These are phyloP conservation scores for Pogonocherus hispidulus DNA, from an alignment of 2,888 invertebrate species.

Conservation along the genomic window DNA sequence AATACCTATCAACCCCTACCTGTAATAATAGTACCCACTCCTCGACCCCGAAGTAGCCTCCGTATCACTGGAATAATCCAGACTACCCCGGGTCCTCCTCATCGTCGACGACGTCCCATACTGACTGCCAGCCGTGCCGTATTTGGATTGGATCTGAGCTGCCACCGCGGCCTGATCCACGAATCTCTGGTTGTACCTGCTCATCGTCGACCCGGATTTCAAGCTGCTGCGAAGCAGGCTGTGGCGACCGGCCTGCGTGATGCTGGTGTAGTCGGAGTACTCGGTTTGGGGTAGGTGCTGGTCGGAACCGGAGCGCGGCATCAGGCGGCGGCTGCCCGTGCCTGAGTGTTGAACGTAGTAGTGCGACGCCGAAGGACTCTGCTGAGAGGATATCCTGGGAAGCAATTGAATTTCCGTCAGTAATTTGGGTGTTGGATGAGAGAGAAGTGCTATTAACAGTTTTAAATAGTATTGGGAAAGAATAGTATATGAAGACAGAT, in stretches of 20 bases:
- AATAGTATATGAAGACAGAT: too few relatives aligned
- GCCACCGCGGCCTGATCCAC: slow-evolving; percentile 73
- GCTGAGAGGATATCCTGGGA: slow-evolving; percentile 67
- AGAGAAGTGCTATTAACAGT: too few relatives aligned
- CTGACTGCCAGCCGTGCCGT: slow-evolving; percentile 61
- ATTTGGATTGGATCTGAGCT: slow-evolving; percentile 69
- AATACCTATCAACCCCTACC: slow-evolving; percentile 51
- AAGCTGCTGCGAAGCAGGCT: slow-evolving; percentile 86
- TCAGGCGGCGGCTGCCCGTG: slow-evolving; percentile 69
- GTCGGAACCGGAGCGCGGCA: slow-evolving; percentile 92
- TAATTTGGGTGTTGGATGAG: too few relatives aligned
- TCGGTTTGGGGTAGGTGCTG: slow-evolving; percentile 91
- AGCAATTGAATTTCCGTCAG: too few relatives aligned
- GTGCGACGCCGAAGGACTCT: slow-evolving; percentile 69
- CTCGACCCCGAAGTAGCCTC: slow-evolving; percentile 90
- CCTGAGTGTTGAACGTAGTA: slow-evolving; percentile 71
- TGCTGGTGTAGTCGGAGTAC: slow-evolving; percentile 85
- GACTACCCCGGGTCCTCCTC: slow-evolving; percentile 81
- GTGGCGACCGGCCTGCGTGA: slow-evolving; percentile 79
- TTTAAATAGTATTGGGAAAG: too few relatives aligned
- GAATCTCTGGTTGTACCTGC: slow-evolving; percentile 62
- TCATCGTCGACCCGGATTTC: slow-evolving; percentile 75
- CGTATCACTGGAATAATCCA: slow-evolving; percentile 96
- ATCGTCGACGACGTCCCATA: slow-evolving; percentile 71
- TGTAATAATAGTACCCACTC: slow-evolving; percentile 82